Evolutionary conservation across 2,888 invertebrate species (phyloP), one percentile per base, ranked within the genome.

Genomic region (Pedicia rivosa): DNA sequence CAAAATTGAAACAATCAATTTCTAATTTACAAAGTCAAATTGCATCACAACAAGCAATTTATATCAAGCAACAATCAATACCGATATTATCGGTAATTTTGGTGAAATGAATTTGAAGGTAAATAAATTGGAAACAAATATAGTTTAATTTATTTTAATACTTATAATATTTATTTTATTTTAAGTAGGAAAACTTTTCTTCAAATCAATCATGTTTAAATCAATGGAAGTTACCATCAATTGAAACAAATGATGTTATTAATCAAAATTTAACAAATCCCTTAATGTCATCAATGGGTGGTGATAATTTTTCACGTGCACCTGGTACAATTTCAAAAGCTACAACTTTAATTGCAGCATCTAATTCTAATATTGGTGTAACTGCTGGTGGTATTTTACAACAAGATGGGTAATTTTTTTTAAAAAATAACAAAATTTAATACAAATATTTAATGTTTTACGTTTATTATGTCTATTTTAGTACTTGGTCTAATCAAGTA

Each of bases 1-100:
- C 83, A 38, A 90, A 91, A 63, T 84, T 88, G 41, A 92, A 92
- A 55, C 90, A 91, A 61, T 86, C 88, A 59, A 94, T 95, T 50
- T 71, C 79, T 46, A 84, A 79, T 57, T 64, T 90, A 48, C 91
- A 83, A 77, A 86, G 79, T 64, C 88, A 90, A 69, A 92, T 94
- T 47, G 81, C 87, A 49, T 82, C 86, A 44, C 91, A 94, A 64
- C 91, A 91, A 65, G 86, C 88, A 35, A 70, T 82, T 43, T 90
- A 86, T 57, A 81, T 90, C 62, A 88, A 90, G 61, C 59, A 57
- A 43, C 52, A 51, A 35, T 35, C 34, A 26, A 25, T 35, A 35
- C 14, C 13, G 32, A 32, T 40, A 62, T 87, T 52, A 84, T 78
- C 56, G 75, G 74, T 48, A 84, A 80, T 60, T 87, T 88, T 58